These are phyloP conservation scores for Drosophila siamana DNA, from an alignment of 2,888 invertebrate genomes.

Conservation along the genomic window DNA sequence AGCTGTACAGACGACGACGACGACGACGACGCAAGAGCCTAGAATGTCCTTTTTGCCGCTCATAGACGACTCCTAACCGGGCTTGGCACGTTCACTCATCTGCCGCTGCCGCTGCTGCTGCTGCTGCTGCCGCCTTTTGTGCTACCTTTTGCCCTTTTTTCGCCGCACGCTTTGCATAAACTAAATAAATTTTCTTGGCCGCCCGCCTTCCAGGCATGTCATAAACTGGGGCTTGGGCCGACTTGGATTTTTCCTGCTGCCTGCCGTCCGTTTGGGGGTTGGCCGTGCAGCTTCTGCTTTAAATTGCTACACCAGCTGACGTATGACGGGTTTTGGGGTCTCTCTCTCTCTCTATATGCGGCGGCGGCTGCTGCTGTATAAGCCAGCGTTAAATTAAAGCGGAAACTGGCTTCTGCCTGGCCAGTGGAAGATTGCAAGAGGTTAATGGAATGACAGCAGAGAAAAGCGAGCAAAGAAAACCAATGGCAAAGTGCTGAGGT, in stretches of 20 bases:
- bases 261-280: not conserved
- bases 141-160: slow-evolving; percentile 72
- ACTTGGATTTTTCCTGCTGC: slow-evolving; percentile 37
- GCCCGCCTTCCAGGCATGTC: slow-evolving; percentile 46
- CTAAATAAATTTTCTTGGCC: slow-evolving; percentile 71
- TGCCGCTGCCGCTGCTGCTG: slow-evolving; percentile 40
- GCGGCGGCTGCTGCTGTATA: slow-evolving; percentile 26
- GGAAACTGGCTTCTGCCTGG: slow-evolving; percentile 68
- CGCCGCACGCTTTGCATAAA: slow-evolving; percentile 73
- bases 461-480: not conserved
- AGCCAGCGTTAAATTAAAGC: slow-evolving; percentile 79
- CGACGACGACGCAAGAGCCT: slow-evolving; percentile 27
- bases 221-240: slow-evolving; percentile 59
- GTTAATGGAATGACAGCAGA: slow-evolving; percentile 22
- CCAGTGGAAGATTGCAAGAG: slow-evolving; percentile 14
- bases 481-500: not conserved
- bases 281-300: slow-evolving; percentile 59
- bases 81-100: slow-evolving; percentile 49
- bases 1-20: slow-evolving; percentile 22
- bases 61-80: slow-evolving; percentile 26
- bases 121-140: slow-evolving; percentile 57
- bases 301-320: slow-evolving; percentile 71
- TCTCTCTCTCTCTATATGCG: not conserved
- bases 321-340: slow-evolving; percentile 27
- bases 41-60: slow-evolving; percentile 68